Evolutionary conservation across 2,888 invertebrate genomes (phyloP), one percentile per base, ranked within the genome.

Genomic region (Drosophila monieri): DNA sequence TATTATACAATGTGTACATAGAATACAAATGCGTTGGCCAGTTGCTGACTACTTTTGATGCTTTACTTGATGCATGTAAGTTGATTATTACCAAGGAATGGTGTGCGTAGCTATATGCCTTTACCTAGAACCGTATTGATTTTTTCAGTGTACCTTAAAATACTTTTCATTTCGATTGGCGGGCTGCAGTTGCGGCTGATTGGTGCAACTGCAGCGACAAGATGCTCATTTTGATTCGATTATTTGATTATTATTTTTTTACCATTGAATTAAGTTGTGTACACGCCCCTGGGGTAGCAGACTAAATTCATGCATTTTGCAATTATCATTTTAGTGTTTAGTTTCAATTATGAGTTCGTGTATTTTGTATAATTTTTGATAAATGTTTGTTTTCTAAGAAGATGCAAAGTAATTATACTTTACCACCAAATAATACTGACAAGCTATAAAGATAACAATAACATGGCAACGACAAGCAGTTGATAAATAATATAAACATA

Each of bases 201-300:
- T 58, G 37, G 57, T 49, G 47, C 43, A 43, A 12, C 27, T 53
- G 39, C 53, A 21, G 60, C 72, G 61, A 46, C 46, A 51, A 59
- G 47, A 48, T 70, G 23, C 64, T 51, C n/a, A 49, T 57, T 76
- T 76, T 27, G 14, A 73, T 59, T 12, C 25, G 21, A 21, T 44
- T 21, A 23, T 23, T 23, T 23, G 21, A 23, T 32, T 27, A 18
- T 35, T 5, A 35, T 59, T 47, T 59, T 59, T 18, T 52, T 80
- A 53, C 54, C 32, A 57, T 69, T 83, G 37, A 55, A 66, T 81
- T 79, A 37, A 54, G 60, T 78, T 80, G 68, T 72, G 77, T 78
- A 80, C 78, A 77, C 75, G 77, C 81, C 80, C 88, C 80, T 90
- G 91, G 91, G 91, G 91, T 91, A 91, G 91, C 91, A 91, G 91